Base-by-base conservation (phyloP, 2,888 invertebrate genomes). In the Vanessa cardui region DNA sequence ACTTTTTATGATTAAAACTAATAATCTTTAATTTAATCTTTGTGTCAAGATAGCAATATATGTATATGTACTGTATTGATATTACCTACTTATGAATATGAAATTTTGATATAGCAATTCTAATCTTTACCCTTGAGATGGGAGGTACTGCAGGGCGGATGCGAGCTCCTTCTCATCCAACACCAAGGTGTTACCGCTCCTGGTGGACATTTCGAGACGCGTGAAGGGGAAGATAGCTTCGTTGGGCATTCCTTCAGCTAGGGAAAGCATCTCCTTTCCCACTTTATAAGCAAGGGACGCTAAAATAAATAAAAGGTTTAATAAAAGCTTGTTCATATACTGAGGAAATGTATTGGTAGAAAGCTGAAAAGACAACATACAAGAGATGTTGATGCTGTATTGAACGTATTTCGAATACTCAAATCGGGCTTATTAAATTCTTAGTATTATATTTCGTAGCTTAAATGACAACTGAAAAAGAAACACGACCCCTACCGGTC, bases 231-330 rank as follows among this genome's bases (percentile, higher is more conserved):
- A 96, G 18, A 95, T 94, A 9, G 92, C 87, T 71, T 96, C 95
- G 78, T 96, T 96, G 7, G 96, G 96, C 94, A 96, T 95, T 0
- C 96, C 96, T 74, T 96, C 95, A 0, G 96, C 96, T 33, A 96
- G 81, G 0, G 95, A 95, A 16, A 96, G 93, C 70, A 91, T 84
- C 46, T 87, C 78, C 66, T 86, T 88, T 46, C 88, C 91, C 50
- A 88, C 83, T 66, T 89, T 90, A 78, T 90, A 92, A 1, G 90
- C 82, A 0, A 92, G 80, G 0, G 85, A 78, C 18, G 92, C 93
- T 93, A 82, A 3, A 76, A 62, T 50, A n/a, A 69, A 49, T 49
- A 8, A 39, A 4, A 39, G 12, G 3, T 39, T 39, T 39, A 12
- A 39, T 39, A 12, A 39, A 4, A 39, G 39, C 39, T 2, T 12